phyloP scores from a whole-genome alignment of 2,797 vertebrate genomes.

The Paguma larvata region DNA sequence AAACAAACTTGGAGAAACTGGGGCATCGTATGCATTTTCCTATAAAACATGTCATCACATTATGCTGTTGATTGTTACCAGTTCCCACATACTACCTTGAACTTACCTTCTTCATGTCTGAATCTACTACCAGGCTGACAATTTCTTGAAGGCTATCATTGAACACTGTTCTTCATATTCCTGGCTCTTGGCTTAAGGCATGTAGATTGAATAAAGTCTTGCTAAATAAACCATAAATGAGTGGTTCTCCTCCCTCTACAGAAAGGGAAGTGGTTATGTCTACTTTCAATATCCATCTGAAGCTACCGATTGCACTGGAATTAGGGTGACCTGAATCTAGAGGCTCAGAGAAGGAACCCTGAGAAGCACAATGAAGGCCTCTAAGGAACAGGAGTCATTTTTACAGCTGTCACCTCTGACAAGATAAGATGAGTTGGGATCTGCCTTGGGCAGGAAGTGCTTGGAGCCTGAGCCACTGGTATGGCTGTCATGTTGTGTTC shows the following conservation, averaged over 20 bases:
- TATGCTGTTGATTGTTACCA: background rate
- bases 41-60: background rate
- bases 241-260: background rate
- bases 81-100: background rate
- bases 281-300: background rate
- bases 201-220: background rate
- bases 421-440: background rate
- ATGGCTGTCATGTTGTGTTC: rapidly evolving
- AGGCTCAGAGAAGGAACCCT: background rate
- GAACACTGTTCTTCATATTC: background rate
- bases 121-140: background rate
- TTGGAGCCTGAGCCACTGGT: rapidly evolving
- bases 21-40: background rate
- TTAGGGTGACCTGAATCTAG: background rate
- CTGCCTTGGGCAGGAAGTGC: background rate
- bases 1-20: background rate
- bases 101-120: background rate
- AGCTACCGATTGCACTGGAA: background rate
- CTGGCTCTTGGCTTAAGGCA: background rate
- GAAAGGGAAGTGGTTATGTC: background rate
- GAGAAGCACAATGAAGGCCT: background rate
- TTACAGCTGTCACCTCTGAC: background rate
- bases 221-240: background rate
- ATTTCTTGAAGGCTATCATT: background rate
- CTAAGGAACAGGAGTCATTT: background rate